Evolutionary conservation across 2,113 vertebrate species (phyloP), one percentile per base, ranked within the genome.

Genomic region (Illadopsis cleaveri): DNA sequence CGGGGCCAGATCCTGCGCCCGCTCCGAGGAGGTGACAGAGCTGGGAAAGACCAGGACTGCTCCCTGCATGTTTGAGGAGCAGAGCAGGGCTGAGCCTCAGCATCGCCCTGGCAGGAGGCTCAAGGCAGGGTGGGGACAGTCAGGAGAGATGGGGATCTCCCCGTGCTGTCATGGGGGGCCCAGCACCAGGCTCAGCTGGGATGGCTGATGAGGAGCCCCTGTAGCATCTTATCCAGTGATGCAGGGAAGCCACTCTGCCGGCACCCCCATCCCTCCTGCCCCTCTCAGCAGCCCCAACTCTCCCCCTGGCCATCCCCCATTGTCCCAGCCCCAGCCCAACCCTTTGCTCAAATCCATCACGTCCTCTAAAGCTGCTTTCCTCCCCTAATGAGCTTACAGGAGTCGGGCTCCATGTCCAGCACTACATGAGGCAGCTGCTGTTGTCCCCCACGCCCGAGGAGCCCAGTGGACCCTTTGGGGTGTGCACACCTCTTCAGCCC

Each of bases 321-420:
- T 75, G 68, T 24, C 44, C 60, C n/a, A 53, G 47, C 16, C 61
- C 38, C 62, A 24, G 35, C 50, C 50, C 31, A 6, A 28, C 33
- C 56, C 64, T 79, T 66, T 25, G 47, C 62, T 93, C 44, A 54
- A 93, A 77, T 66, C 80, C 71, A 4, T 44, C 64, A 6, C 80
- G 28, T 89, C 76, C 75, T 28, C 54, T 24, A 92, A 95, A 97
- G 95, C 93, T 0, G 88, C 94, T 96, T 97, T 92, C 86, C 50
- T 70, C 53, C 96, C 85, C 54, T 96, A 94, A 97, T 70, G 90
- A 95, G 96, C 95, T 89, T 92, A 96, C 17, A 6, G 12, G 45
- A 54, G 31, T 12, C 35, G 9, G 76, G 54, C 12, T 25, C 1
- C 2, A 8, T n/a, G 60, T 19, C 28, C 78, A 82, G 69, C 6